Evolutionary conservation across 2,113 vertebrate species (phyloP), one percentile per base, ranked within the genome.

Genomic region (Cynoglossus semilaevis): DNA sequence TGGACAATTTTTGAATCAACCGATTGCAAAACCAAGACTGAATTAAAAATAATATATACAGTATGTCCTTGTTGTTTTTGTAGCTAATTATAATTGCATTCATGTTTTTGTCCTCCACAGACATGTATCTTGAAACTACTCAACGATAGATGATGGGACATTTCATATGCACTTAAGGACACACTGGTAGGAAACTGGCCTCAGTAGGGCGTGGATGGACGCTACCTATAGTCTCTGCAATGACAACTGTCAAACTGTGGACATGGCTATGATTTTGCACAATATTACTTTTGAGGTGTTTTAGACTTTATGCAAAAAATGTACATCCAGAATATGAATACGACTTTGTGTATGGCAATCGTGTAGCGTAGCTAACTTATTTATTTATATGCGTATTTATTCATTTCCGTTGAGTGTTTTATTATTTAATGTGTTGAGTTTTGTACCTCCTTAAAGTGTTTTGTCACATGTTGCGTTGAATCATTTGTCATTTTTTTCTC

Each of bases 201-300:
- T 75, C 64, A 57, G 19, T 43, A 15, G 49, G 79, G 85, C 63
- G 61, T 29, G 22, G 56, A 34, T 60, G 58, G 76, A 67, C 75
- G 76, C 67, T 74, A 63, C 74, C 70, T 72, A 70, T 75, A 60
- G 59, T 67, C 70, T 73, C 80, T 74, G 80, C 76, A 70, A 74
- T 70, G 68, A 55, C 53, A 62, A 47, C 60, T 72, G 82, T 73
- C 78, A 81, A 77, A 83, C 83, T 87, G 85, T 88, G 88, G 83
- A 87, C 63, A 79, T 85, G 88, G 81, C 87, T 82, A 80, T 86
- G 81, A 87, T 87, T 91, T 92, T 92, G 90, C 91, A 92, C 91
- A 92, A 86, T 79, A 58, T 80, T 86, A 83, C 78, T 90, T 91
- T 79, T 79, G 85, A 62, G 73, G 70, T 84, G 8, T 75, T 85